Evolutionary conservation across 2,888 invertebrate genomes (phyloP).

Genomic region (Ommatoiulus sabulosus): DNA sequence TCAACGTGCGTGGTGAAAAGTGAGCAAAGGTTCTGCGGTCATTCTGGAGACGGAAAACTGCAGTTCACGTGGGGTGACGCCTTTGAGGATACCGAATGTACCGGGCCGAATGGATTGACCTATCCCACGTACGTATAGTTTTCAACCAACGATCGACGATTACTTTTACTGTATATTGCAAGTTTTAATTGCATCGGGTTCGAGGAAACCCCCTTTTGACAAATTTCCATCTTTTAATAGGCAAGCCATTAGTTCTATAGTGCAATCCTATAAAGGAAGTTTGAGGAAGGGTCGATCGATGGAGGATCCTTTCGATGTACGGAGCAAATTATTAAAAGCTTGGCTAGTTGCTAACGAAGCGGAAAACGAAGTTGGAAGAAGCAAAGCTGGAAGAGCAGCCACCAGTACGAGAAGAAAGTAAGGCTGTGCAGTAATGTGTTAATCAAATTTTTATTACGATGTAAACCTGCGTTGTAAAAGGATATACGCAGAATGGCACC

Average conservation of each 20-base stretch:
- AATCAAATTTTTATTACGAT: too few relatives aligned
- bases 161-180: too few relatives aligned
- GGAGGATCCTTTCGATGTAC: constrained; percentile 57
- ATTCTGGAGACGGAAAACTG: constrained; percentile 56
- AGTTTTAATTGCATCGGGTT: too few relatives aligned
- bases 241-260: constrained; percentile 55
- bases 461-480: too few relatives aligned
- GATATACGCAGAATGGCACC: too few relatives aligned
- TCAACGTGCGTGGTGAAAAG: neutral
- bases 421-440: neutral
- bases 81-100: constrained; percentile 81
- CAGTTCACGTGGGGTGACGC: constrained; percentile 88
- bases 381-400: constrained; percentile 15
- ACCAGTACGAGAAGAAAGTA: constrained; percentile 49
- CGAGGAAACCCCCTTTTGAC: too few relatives aligned
- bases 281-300: constrained; percentile 58
- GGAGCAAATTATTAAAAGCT: constrained; percentile 55
- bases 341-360: constrained; percentile 51
- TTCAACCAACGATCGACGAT: too few relatives aligned
- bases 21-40: constrained; percentile 42
- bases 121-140: constrained; percentile 80
- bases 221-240: constrained; percentile 45
- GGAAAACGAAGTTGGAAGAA: neutral
- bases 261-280: constrained; percentile 55
- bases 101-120: constrained; percentile 84